Base-by-base conservation (phyloP, 2,888 invertebrate genomes). In the Trichogramma dendrolimi region DNA sequence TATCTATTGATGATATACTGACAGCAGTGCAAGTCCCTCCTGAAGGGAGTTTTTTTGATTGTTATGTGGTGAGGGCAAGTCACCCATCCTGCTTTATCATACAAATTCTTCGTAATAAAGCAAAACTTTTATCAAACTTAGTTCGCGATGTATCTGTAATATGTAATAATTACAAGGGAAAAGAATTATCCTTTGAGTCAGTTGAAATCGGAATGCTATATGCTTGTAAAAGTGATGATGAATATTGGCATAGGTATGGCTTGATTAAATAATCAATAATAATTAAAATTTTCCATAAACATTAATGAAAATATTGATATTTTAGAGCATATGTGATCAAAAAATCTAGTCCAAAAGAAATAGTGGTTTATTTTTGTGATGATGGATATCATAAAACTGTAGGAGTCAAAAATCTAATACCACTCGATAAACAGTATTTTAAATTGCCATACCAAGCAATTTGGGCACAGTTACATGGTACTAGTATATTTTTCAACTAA, bases 381-480 rank as follows among this genome's bases (percentile, higher is more conserved):
- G 53, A 62, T 50, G 61, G 61, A 4, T 14, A 14, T 40, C 42
- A 49, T 14, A 58, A 43, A 50, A 46, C 14, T 41, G 46, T 58
- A 4, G 8, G 27, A n/a, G 58, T 56, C 14, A 14, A 49, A 10
- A 62, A 54, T 8, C 8, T 62, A 27, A 27, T 54, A 27, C 54
- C 50, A 42, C 40, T 62, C 14, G 38, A 40, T 27, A 8, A 3
- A 5, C 11, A 46, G 27, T 62, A 54, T 58, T 49, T 40, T 27
- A 27, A 39, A 10, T 11, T 61, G 5, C 61, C 61, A n/a, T 54
- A 58, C 39, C 61, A 58, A 50, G 58, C 61, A 5, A 5, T 62
- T 46, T 58, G 54, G 53, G 57, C 58, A 8, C 41, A 58, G 10
- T 49, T 62, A 39, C 11, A 58, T 50, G 61, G 61, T 58, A 54